phyloP scores from a whole-genome alignment of 2,113 vertebrate species.

The Excalfactoria chinensis region DNA sequence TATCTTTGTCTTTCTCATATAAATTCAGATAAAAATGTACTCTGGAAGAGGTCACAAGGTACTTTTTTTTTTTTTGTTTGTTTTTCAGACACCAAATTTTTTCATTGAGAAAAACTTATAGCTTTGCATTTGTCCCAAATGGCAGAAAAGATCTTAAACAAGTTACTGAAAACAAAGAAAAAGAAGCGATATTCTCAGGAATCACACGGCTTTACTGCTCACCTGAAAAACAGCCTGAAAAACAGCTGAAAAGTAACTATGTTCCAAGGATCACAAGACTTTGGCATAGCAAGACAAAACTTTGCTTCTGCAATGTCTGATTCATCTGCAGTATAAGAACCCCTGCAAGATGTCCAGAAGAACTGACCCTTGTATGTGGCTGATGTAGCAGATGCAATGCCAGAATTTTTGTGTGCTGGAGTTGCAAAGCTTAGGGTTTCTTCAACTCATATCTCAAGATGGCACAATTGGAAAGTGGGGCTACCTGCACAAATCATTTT shows the following conservation, averaged over 20 bases:
- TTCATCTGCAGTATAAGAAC: fast-evolving
- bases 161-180: not conserved
- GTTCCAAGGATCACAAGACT: not conserved
- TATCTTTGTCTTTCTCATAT: constrained; percentile 3
- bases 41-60: not conserved
- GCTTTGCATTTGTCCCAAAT: not conserved
- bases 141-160: not conserved
- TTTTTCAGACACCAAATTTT: not conserved
- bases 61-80: not conserved
- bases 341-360: not conserved
- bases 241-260: not conserved
- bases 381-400: too few species aligned
- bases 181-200: not conserved
- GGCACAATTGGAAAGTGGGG: not conserved
- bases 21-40: not conserved
- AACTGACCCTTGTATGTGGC: not conserved
- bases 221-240: not conserved
- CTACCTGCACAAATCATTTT: not conserved
- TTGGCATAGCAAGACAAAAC: not conserved
- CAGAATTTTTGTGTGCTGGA: not conserved
- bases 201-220: not conserved
- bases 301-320: not conserved
- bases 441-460: fast-evolving
- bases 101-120: not conserved
- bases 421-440: not conserved